Base-by-base conservation (phyloP, 2,113 vertebrate genomes). In the Engystomops pustulosus region DNA sequence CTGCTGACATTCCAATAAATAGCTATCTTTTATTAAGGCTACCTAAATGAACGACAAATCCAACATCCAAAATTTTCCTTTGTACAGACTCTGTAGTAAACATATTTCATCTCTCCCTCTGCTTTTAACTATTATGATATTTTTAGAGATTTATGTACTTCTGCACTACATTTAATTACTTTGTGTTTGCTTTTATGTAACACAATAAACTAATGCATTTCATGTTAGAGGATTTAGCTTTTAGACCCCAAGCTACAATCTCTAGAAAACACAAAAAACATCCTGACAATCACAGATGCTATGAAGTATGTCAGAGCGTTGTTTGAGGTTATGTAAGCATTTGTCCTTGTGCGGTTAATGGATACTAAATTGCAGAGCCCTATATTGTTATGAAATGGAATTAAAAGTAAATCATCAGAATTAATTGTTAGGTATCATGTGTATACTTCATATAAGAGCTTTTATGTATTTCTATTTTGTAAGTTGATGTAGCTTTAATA, bases 121-220 rank as follows among this genome's bases (percentile, higher is more conserved):
- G 79, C 51, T 53, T 36, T 70, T 49, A 38, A 67, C 6, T 70
- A 17, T 58, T 55, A 55, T 30, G 34, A 3, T 32, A 36, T 67
- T 67, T 81, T 53, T 69, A 36, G 51, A 55, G 45, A 41, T 32
- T 18, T 7, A 80, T 80, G 79, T 23, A 70, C 69, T 81, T 70
- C 65, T 70, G 32, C 32, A 70, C 32, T 34, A 55, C 45, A 81
- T 81, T 70, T 71, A 81, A 81, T 81, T 81, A 70, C 23, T 81
- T 55, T 81, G 45, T 69, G 65, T 55, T 71, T 70, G 27, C 67
- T n/a, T 81, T 53, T 81, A 70, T 70, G 27, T 71, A 71, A 81
- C 44, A 53, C 60, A 81, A 81, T 81, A 70, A 71, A 51, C 79
- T 71, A 81, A 81, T 81, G 67, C 67, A 58, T 81, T 71, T 70